A percentile compares a stretch with the other conserved stretches of the same genome.
phyloP scores from a whole-genome alignment of 1,140 invertebrate species.

The Orius insidiosus region DNA sequence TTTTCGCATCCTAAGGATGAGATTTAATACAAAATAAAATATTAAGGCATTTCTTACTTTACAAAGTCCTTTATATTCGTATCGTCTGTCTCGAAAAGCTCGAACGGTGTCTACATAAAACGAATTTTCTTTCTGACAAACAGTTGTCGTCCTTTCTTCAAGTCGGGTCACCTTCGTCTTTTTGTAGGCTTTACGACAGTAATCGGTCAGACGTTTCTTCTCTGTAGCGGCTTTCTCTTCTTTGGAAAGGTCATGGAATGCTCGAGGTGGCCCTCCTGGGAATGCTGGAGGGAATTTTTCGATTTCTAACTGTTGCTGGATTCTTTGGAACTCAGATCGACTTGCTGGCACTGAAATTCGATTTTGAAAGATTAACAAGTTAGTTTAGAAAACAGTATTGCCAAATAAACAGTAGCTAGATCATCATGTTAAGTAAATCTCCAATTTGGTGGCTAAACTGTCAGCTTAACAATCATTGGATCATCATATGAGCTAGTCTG shows the following conservation, averaged over 20 bases:
- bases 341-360: slow-evolving; percentile 79
- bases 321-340: slow-evolving; percentile 82
- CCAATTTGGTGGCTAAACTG: too few relatives aligned
- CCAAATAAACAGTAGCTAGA: background rate
- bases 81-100: slow-evolving; percentile 86
- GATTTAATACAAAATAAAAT: too few relatives aligned
- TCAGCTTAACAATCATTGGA: too few relatives aligned
- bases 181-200: slow-evolving; percentile 90
- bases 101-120: slow-evolving; percentile 98
- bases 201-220: slow-evolving; percentile 85
- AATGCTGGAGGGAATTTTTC: slow-evolving; percentile 72
- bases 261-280: slow-evolving; percentile 55
- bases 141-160: slow-evolving; percentile 72
- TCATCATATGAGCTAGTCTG: too few relatives aligned
- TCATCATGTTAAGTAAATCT: background rate
- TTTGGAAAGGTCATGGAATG: slow-evolving; percentile 77
- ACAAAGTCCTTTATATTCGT: slow-evolving; percentile 89
- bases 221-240: slow-evolving; percentile 79
- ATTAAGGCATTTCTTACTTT: too few relatives aligned
- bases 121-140: slow-evolving; percentile 96
- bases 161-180: slow-evolving; percentile 72
- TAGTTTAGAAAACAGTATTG: slow-evolving; percentile 20
- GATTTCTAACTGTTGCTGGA: slow-evolving; percentile 83
- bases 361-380: too few relatives aligned
- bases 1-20: slow-evolving; percentile 51